phyloP scores from a whole-genome alignment of 1,140 invertebrate species.

The Whitmania pigra region DNA sequence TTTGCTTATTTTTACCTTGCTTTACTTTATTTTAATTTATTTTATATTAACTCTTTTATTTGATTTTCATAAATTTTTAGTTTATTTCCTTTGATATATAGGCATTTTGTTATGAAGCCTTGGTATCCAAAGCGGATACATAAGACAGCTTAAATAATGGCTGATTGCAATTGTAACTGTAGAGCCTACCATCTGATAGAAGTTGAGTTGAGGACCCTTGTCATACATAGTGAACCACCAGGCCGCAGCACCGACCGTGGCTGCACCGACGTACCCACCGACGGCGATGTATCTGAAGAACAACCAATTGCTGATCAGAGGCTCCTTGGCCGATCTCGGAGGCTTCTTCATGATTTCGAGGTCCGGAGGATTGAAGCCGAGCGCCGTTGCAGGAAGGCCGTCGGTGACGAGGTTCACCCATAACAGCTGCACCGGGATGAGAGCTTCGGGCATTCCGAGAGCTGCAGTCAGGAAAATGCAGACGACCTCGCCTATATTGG shows the following conservation, averaged over 20 bases:
- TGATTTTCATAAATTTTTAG: no score
- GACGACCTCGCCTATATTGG: conserved; percentile 86
- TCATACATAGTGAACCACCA: conserved; percentile 99
- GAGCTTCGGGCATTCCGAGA: conserved; percentile 93
- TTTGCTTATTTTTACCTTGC: no score
- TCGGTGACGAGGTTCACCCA: conserved; percentile 99
- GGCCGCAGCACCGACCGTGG: conserved; percentile 91
- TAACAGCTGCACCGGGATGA: conserved; percentile 96
- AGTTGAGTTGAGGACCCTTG: conserved; percentile 81
- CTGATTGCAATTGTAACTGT: not conserved
- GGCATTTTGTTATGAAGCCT: no score
- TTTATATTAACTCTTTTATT: no score
- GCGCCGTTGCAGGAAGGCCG: conserved; percentile 95
- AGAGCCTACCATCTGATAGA: conserved; percentile 73
- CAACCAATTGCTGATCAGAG: conserved; percentile 96
- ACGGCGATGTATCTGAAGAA: conserved; percentile 70
- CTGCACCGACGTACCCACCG: conserved; percentile 73
- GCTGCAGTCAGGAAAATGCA: conserved; percentile 98
- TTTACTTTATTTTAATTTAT: no score
- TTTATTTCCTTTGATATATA: no score
- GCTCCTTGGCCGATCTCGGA: conserved; percentile 88
- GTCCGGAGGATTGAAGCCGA: conserved; percentile 99
- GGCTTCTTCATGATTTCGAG: conserved; percentile 98
- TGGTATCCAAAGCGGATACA: no score
- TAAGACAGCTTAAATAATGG: no score